Conservation (phyloP, 2,113 vertebrate species). For the Elephas maximus region DNA sequence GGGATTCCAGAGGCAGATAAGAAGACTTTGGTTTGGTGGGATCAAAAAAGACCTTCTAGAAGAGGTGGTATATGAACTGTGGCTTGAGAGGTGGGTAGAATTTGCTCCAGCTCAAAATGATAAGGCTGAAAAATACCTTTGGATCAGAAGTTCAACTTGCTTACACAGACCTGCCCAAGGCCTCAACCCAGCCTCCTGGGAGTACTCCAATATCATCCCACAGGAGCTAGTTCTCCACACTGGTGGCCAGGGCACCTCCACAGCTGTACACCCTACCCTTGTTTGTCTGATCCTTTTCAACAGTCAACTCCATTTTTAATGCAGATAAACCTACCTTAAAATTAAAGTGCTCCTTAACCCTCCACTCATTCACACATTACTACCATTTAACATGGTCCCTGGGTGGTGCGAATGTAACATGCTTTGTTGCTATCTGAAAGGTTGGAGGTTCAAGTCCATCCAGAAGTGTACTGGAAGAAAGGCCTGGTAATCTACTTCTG, state of each 20-base stretch:
- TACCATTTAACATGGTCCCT: not conserved
- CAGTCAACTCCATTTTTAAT: conserved; percentile 37
- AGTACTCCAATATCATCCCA: not conserved
- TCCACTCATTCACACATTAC: not conserved
- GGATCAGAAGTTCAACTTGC: not conserved
- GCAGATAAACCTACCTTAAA: conserved; percentile 50
- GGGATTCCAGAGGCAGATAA: not conserved
- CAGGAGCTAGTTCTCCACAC: accelerated
- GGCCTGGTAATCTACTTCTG: not conserved
- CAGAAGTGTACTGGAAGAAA: not conserved
- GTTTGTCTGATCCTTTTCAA: conserved; percentile 70
- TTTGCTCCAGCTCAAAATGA: not conserved
- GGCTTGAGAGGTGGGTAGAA: not conserved
- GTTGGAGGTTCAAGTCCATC: not conserved
- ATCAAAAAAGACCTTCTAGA: not conserved
- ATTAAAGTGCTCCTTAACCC: conserved; percentile 61
- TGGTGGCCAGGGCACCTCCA: accelerated
- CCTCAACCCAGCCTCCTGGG: too few relatives aligned
- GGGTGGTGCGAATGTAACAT: not conserved
- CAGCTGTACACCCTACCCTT: too few relatives aligned
- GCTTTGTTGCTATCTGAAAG: not conserved
- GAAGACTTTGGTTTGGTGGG: not conserved
- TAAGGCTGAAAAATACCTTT: not conserved
- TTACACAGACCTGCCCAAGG: not conserved
- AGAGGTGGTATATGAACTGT: not conserved